Percentiles rank a stretch among this genome's conserved stretches.
These are phyloP conservation scores for Chloroceryle amazona DNA, from an alignment of 2,797 vertebrate genomes.

Conservation along the genomic window DNA sequence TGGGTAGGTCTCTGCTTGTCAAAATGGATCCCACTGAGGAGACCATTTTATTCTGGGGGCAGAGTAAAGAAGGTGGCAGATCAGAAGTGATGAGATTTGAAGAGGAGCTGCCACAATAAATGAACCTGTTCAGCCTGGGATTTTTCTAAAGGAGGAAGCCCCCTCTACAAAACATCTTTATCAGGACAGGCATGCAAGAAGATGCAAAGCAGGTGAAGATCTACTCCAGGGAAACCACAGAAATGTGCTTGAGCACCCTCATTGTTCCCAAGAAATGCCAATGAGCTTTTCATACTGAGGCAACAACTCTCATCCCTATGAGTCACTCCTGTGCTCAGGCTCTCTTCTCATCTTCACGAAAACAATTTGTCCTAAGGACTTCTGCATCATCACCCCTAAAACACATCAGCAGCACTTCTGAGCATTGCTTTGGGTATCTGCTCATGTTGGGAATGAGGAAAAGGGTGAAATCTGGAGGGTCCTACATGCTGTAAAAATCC, in stretches of 20 bases:
- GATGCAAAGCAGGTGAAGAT: background rate
- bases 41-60: background rate
- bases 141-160: background rate
- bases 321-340: background rate
- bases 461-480: background rate
- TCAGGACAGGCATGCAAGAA: background rate
- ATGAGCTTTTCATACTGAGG: background rate
- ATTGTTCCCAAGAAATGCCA: background rate
- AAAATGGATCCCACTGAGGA: background rate
- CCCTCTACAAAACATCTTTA: background rate
- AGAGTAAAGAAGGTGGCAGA: background rate
- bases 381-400: background rate
- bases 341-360: background rate
- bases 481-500: background rate
- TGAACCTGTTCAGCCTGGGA: background rate
- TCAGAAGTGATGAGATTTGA: background rate
- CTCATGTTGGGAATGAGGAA: background rate
- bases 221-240: background rate
- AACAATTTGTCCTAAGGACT: background rate
- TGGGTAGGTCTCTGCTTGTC: background rate
- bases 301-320: fast-evolving
- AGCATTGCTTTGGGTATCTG: background rate
- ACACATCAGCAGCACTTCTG: background rate
- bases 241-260: background rate
- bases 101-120: background rate